Percentiles rank a stretch among this genome's conserved stretches.
phyloP scores from a whole-genome alignment of 2,797 vertebrate species.

The Cyprinodon diabolis region DNA sequence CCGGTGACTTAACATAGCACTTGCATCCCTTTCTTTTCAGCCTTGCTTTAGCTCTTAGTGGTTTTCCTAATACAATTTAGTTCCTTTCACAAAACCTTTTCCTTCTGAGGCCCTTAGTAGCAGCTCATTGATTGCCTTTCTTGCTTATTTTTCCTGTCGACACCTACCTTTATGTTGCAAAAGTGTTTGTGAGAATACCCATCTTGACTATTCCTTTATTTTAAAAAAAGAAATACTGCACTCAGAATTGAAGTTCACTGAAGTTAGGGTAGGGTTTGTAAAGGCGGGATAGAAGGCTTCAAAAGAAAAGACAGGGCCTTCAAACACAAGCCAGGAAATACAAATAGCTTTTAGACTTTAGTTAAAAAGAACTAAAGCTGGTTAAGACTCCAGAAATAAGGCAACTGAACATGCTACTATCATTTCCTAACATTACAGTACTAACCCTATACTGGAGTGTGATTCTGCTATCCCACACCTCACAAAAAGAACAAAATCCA shows the following conservation, averaged over 20 bases:
- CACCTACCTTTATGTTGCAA: constrained; percentile 16
- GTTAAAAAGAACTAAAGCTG: constrained; percentile 33
- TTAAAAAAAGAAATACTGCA: constrained; percentile 42
- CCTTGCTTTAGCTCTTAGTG: not conserved
- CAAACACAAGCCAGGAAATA: constrained; percentile 49
- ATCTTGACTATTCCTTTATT: constrained; percentile 53
- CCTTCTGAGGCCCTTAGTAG: constrained; percentile 52
- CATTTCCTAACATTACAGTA: constrained; percentile 34
- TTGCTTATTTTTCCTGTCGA: constrained; percentile 28
- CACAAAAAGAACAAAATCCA: constrained; percentile 32
- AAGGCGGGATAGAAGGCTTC: not conserved
- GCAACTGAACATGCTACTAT: constrained; percentile 23
- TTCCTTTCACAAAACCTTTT: constrained; percentile 29
- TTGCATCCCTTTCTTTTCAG: constrained; percentile 6
- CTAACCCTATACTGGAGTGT: constrained; percentile 31
- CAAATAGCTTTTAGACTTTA: constrained; percentile 51
- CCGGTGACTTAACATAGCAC: constrained; percentile 17
- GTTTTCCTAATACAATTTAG: not conserved
- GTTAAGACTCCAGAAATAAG: constrained; percentile 42
- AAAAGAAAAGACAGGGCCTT: constrained; percentile 32
- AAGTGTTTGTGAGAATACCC: constrained; percentile 21
- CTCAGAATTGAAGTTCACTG: constrained; percentile 16
- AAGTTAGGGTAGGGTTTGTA: not conserved
- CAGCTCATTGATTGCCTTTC: constrained; percentile 52
- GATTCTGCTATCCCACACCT: constrained; percentile 19